A percentile compares a stretch with the other conserved stretches of the same genome.
phyloP scores from a whole-genome alignment of 2,888 invertebrate species.

The Pristionchus japonicus region DNA sequence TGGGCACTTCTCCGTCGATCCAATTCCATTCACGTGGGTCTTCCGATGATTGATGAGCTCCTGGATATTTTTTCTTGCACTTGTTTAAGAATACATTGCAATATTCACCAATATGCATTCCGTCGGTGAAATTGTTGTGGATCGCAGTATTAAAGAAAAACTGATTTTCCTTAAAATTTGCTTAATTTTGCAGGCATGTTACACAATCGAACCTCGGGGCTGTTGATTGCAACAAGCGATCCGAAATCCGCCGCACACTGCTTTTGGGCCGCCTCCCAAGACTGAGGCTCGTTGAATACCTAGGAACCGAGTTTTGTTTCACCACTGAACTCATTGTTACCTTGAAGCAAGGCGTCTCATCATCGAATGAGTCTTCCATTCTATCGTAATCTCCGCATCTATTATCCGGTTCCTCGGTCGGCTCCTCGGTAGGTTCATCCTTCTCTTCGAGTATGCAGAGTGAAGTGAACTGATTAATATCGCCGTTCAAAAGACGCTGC shows the following conservation, averaged over 20 bases:
- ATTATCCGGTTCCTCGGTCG: neutral
- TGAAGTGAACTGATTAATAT: neutral
- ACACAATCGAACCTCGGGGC: neutral
- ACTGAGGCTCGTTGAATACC: neutral
- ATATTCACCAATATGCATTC: neutral
- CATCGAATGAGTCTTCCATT: neutral
- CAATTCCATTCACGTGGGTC: neutral
- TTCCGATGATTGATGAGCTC: neutral
- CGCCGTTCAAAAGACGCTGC: neutral
- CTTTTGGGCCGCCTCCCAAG: neutral
- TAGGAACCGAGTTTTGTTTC: neutral
- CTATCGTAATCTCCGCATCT: neutral
- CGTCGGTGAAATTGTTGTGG: neutral
- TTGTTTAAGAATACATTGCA: neutral
- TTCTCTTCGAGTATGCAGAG: neutral
- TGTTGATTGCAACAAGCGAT: neutral
- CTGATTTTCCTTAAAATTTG: neutral
- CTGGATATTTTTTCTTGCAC: neutral
- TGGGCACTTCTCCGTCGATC: neutral
- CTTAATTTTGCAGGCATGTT: neutral
- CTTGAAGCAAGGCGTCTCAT: neutral
- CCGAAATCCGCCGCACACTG: neutral
- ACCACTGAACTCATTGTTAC: neutral
- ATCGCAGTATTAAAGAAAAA: neutral
- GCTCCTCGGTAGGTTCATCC: neutral